Conservation (phyloP, 1,140 invertebrate genomes). For the Chymomyza costata region DNA sequence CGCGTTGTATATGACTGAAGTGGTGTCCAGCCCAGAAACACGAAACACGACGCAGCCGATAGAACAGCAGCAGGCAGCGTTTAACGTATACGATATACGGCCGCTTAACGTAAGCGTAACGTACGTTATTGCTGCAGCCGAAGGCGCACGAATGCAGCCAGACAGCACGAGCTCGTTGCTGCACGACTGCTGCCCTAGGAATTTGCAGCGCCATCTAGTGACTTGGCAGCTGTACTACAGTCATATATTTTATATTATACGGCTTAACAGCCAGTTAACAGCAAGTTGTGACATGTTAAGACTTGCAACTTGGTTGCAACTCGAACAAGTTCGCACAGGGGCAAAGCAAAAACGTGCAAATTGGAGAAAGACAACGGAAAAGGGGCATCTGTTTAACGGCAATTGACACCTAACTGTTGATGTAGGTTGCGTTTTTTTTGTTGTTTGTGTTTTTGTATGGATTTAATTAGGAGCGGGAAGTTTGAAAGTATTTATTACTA, state of each 20-base stretch:
- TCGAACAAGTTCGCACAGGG: constrained; percentile 16
- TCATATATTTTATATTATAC: constrained; percentile 29
- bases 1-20: constrained; percentile 38
- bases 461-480: too few species aligned
- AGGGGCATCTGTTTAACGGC: too few species aligned
- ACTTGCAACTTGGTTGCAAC: constrained; percentile 1
- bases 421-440: too few species aligned
- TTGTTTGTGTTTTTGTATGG: too few species aligned
- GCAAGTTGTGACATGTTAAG: constrained; percentile 5
- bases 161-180: constrained; percentile 12
- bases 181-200: background rate
- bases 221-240: background rate
- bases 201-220: constrained; percentile 8
- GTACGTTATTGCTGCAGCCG: too few species aligned
- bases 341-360: too few species aligned
- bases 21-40: background rate
- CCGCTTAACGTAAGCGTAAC: too few species aligned
- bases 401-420: too few species aligned
- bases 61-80: too few species aligned
- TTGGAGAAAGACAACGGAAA: too few species aligned
- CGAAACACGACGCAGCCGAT: background rate
- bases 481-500: too few species aligned
- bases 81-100: too few species aligned
- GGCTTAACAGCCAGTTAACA: constrained; percentile 4
- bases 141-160: constrained; percentile 14